Percentiles rank a stretch among this genome's conserved stretches.
Evolutionary conservation across 2,797 vertebrate species (phyloP).

Genomic region (Gymnopithys bicolor): DNA sequence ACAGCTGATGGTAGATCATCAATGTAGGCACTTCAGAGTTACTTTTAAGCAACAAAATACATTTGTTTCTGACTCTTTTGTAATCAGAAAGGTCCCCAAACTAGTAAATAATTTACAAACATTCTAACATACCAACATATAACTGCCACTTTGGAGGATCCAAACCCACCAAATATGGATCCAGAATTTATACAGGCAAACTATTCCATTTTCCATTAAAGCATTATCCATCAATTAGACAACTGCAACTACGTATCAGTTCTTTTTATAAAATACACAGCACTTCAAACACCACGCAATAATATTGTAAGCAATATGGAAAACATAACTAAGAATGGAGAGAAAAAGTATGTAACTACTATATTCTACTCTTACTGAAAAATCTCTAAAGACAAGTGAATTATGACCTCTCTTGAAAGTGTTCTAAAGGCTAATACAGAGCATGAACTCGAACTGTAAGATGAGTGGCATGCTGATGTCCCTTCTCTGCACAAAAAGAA

Average conservation of each 20-base stretch:
- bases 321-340: not conserved
- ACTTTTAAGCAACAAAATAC: not conserved
- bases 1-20: not conserved
- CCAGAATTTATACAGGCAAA: not conserved
- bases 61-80: not conserved
- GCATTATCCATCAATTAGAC: not conserved
- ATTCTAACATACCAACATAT: not conserved
- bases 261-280: not conserved
- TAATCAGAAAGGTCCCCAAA: not conserved
- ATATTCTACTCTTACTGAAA: not conserved
- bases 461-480: fast-evolving
- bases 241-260: not conserved
- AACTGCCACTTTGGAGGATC: not conserved
- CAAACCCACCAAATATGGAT: not conserved
- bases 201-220: not conserved
- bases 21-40: not conserved
- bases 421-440: not conserved
- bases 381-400: not conserved
- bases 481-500: not conserved
- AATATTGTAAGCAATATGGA: not conserved
- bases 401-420: not conserved
- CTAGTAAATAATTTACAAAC: not conserved
- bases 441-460: not conserved
- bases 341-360: not conserved
- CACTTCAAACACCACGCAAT: not conserved